phyloP scores from a whole-genome alignment of 2,113 vertebrate genomes.

The Thermophis baileyi region DNA sequence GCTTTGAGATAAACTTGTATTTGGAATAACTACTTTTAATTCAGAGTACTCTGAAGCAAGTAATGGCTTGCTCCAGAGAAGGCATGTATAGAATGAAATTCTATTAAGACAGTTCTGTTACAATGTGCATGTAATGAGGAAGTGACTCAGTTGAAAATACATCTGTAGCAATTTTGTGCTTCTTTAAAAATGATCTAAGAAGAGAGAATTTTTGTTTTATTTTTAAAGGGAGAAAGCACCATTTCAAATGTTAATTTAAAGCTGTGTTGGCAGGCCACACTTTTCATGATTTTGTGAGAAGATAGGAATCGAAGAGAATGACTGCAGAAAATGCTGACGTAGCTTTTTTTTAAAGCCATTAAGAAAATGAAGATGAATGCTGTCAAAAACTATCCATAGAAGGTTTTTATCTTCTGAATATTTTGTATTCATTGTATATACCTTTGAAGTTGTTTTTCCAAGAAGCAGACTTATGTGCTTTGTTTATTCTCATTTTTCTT shows the following conservation, averaged over 20 bases:
- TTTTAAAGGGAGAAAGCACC: not conserved
- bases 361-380: not conserved
- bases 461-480: not conserved
- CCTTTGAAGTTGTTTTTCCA: not conserved
- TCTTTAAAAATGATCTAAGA: constrained; percentile 1
- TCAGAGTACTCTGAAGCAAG: not conserved
- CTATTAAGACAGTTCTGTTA: not conserved
- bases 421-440: not conserved
- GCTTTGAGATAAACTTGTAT: not conserved
- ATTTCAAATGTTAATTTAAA: constrained; percentile 22
- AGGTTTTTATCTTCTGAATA: not conserved
- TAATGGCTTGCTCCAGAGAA: not conserved
- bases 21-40: not conserved
- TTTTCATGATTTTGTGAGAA: not conserved
- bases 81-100: not conserved
- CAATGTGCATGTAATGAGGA: not conserved
- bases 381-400: not conserved
- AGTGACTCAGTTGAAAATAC: constrained; percentile 8
- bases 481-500: not conserved
- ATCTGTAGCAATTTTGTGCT: constrained; percentile 1
- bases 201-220: not conserved
- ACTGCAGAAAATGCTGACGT: not conserved
- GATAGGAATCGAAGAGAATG: not conserved
- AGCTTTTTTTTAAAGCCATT: not conserved
- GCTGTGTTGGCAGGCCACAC: not conserved